Percentiles rank a stretch among this genome's conserved stretches.
Conservation (phyloP, 2,888 invertebrate genomes). For the Standfussiana lucernea region DNA sequence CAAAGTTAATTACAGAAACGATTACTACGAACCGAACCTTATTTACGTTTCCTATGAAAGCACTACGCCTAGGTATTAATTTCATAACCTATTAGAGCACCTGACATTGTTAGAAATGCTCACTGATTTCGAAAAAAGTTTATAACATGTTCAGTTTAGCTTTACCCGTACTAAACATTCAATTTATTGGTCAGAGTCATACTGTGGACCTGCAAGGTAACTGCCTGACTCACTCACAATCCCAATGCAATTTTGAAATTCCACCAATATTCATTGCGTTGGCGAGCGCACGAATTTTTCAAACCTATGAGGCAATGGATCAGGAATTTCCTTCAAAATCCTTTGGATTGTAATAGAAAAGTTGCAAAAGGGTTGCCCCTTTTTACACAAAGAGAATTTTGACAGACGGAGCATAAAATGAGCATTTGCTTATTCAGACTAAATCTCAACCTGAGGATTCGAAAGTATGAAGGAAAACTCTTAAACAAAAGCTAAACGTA, state of each 20-base stretch:
- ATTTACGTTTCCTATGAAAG: constrained; percentile 25
- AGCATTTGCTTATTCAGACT: not conserved
- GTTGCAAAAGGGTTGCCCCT: not conserved
- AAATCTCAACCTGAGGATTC: not conserved
- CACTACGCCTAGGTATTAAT: constrained; percentile 17
- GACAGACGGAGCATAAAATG: not conserved
- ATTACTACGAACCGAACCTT: constrained; percentile 10
- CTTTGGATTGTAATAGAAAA: not conserved
- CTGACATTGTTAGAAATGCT: not conserved
- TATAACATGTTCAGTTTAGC: constrained; percentile 7
- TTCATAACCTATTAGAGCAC: not conserved
- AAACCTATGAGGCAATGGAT: not conserved
- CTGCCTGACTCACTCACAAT: not conserved
- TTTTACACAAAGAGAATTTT: not conserved
- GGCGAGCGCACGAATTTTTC: not conserved
- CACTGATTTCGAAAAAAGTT: not conserved
- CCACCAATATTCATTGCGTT: not conserved
- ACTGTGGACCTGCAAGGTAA: not conserved
- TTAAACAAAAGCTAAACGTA: not conserved
- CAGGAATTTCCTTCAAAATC: not conserved
- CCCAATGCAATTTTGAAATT: not conserved
- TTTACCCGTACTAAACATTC: not conserved
- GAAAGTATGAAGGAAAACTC: not conserved
- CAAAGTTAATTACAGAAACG: constrained; percentile 4
- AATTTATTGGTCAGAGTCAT: not conserved